A percentile compares a stretch with the other conserved stretches of the same genome.
phyloP scores from a whole-genome alignment of 2,888 invertebrate genomes.

The Drosophila tanythrix region DNA sequence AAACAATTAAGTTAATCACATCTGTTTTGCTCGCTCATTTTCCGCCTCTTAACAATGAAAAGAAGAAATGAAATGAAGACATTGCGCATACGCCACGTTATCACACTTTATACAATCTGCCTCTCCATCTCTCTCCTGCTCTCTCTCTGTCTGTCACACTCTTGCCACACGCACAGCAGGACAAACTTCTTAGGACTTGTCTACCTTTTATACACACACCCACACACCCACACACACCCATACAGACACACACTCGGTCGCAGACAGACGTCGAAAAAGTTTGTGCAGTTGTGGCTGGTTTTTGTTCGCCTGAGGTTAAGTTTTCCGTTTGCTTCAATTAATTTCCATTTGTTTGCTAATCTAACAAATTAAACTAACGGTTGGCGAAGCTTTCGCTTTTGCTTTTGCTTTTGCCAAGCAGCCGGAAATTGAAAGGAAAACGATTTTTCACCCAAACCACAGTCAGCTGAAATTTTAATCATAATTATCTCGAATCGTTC shows the following conservation, averaged over 20 bases:
- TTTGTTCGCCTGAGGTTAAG: conserved; percentile 67
- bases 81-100: conserved; percentile 64
- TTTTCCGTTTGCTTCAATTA: conserved; percentile 82
- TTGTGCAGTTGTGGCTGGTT: conserved; percentile 32
- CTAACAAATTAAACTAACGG: conserved; percentile 82
- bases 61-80: conserved; percentile 51
- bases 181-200: conserved; percentile 53
- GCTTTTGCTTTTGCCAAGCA: neutral
- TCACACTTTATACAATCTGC: conserved; percentile 13
- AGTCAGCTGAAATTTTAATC: conserved; percentile 65
- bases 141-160: neutral
- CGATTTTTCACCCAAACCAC: conserved; percentile 17
- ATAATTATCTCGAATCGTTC: conserved; percentile 53
- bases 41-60: conserved; percentile 16
- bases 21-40: conserved; percentile 54
- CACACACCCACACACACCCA: conserved; percentile 14
- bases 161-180: conserved; percentile 21
- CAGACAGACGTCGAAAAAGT: conserved; percentile 45
- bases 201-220: conserved; percentile 49
- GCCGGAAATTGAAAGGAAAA: conserved; percentile 74
- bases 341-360: conserved; percentile 83
- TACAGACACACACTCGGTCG: conserved; percentile 9
- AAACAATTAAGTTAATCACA: conserved; percentile 79
- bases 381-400: conserved; percentile 36
- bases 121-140: neutral